These are phyloP conservation scores for Volucella bombylans DNA, from an alignment of 2,888 invertebrate species.

Conservation along the genomic window DNA sequence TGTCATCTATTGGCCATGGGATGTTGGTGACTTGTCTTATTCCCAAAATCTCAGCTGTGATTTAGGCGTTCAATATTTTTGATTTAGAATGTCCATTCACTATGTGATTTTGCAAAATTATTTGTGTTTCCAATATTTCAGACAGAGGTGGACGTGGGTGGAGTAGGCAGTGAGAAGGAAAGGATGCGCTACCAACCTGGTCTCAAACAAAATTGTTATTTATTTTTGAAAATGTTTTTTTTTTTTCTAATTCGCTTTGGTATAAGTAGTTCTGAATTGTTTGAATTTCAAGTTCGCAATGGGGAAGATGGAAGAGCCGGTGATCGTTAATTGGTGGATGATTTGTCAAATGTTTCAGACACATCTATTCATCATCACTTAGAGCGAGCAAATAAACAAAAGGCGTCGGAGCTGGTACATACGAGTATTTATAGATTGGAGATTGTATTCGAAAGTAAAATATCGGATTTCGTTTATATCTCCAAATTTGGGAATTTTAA, in stretches of 20 bases:
- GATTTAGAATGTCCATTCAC: slow-evolving; percentile 13
- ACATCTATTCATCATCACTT: neutral
- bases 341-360: neutral
- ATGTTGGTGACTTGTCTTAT: neutral
- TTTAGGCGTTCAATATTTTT: slow-evolving; percentile 25
- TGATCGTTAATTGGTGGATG: neutral
- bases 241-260: neutral
- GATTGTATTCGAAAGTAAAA: neutral
- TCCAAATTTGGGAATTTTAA: no score
- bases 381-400: neutral
- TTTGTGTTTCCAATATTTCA: slow-evolving; percentile 4
- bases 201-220: slow-evolving; percentile 6
- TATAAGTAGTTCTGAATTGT: neutral
- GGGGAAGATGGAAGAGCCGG: neutral
- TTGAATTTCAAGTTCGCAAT: neutral
- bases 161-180: neutral
- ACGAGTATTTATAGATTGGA: no score
- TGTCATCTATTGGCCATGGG: slow-evolving; percentile 9
- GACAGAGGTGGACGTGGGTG: neutral
- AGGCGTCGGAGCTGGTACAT: neutral
- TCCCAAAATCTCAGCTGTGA: slow-evolving; percentile 2
- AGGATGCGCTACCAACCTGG: slow-evolving; percentile 19
- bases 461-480: slow-evolving; percentile 1
- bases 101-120: neutral
- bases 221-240: neutral